These are phyloP conservation scores for Vesta saturnalis DNA, from an alignment of 2,888 invertebrate genomes.

Conservation along the genomic window DNA sequence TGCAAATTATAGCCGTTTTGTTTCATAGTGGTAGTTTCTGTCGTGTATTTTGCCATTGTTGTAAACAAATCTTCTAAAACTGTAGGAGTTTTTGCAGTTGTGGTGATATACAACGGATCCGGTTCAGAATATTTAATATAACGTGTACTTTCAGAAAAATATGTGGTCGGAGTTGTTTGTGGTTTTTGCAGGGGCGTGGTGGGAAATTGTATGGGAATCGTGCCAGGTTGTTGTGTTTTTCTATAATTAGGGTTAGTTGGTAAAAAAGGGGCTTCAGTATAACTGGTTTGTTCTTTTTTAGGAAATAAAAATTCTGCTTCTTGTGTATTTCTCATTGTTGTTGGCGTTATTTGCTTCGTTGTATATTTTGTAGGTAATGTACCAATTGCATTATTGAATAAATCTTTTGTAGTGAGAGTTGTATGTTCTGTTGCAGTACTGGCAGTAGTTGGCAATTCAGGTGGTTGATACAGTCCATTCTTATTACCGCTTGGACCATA, in stretches of 20 bases:
- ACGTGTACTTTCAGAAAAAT: conserved; percentile 45
- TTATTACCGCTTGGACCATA: conserved; percentile 41
- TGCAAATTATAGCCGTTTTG: no score
- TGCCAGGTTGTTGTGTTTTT: conserved; percentile 42
- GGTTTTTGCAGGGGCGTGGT: no score
- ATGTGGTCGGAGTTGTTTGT: conserved; percentile 52
- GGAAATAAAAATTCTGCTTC: conserved; percentile 8
- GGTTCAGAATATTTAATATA: conserved; percentile 62
- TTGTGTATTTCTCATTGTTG: background rate
- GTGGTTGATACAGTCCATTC: conserved; percentile 63
- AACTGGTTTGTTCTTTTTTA: conserved; percentile 58
- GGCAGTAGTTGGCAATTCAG: conserved; percentile 53
- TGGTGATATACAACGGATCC: conserved; percentile 61
- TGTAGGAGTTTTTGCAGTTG: conserved; percentile 26
- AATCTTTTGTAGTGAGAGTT: conserved; percentile 4
- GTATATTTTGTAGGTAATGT: conserved; percentile 52
- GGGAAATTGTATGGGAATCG: conserved; percentile 31
- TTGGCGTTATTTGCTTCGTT: background rate
- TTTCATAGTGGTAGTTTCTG: no score
- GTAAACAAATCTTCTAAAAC: background rate
- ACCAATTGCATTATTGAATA: conserved; percentile 13
- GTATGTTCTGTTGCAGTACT: background rate
- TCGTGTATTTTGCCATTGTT: conserved; percentile 3
- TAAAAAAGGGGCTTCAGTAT: conserved; percentile 44
- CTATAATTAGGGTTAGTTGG: conserved; percentile 21